Percentiles rank a stretch among this genome's conserved stretches.
Conservation (phyloP, 35 echinoderm and acorn worm species). For the Apostichopus japonicus region DNA sequence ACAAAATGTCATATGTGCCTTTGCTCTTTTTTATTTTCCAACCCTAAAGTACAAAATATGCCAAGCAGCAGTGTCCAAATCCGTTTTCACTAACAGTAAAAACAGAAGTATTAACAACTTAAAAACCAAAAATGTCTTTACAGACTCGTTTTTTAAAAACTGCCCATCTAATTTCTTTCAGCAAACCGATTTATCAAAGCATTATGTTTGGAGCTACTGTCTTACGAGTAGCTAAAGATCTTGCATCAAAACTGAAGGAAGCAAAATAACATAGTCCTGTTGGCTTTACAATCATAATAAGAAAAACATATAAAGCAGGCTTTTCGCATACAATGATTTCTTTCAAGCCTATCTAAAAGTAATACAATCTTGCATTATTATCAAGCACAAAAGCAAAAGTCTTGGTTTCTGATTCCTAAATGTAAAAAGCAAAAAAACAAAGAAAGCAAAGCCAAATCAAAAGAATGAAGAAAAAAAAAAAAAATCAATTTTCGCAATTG, state of each 20-base stretch:
- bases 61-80: conserved; percentile 61
- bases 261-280: background rate
- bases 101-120: conserved; percentile 55
- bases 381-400: conserved; percentile 47
- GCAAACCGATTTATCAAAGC: conserved; percentile 3
- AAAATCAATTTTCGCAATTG: conserved; percentile 26
- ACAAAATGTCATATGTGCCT: background rate
- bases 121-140: conserved; percentile 39
- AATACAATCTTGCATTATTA: conserved; percentile 32
- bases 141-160: conserved; percentile 31
- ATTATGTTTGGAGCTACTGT: conserved; percentile 17
- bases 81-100: conserved; percentile 58
- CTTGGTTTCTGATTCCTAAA: background rate
- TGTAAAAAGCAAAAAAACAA: background rate
- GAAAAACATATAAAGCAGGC: background rate
- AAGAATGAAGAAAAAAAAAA: conserved; percentile 3
- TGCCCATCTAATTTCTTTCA: conserved; percentile 13
- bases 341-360: conserved; percentile 27
- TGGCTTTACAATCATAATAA: background rate
- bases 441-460: background rate
- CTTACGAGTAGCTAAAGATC: background rate
- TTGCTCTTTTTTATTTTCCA: conserved; percentile 59
- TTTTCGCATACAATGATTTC: conserved; percentile 9
- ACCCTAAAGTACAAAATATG: conserved; percentile 62
- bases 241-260: background rate